Conservation (phyloP, 2,888 invertebrate species). For the Cephus runcator region DNA sequence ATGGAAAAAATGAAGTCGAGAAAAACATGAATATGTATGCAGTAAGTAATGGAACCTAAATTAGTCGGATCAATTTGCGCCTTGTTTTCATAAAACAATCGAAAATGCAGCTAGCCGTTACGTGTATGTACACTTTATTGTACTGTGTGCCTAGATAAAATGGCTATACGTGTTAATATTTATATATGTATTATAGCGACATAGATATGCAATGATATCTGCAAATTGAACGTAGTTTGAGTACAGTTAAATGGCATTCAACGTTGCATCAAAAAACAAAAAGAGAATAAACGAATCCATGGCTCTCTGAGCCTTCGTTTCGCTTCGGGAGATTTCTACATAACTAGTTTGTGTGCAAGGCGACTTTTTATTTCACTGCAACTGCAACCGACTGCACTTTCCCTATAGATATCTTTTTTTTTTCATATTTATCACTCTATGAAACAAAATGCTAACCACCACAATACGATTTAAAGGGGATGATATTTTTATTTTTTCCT, state of each 20-base stretch:
- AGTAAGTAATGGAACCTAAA: no score
- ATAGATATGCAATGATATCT: not conserved
- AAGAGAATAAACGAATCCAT: not conserved
- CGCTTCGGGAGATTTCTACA: not conserved
- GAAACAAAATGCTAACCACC: no score
- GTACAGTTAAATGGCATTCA: not conserved
- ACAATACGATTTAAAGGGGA: no score
- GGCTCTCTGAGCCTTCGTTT: not conserved
- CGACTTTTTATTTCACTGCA: not conserved
- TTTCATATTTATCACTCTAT: no score
- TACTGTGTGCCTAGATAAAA: not conserved
- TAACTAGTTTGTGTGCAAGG: not conserved
- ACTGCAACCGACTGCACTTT: no score
- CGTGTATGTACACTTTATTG: not conserved
- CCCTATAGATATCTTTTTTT: no score
- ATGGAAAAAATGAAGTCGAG: no score
- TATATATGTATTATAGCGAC: not conserved
- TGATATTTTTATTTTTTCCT: no score
- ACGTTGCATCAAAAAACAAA: not conserved
- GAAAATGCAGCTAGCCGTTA: not conserved
- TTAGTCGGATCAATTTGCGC: not conserved
- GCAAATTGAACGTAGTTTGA: not conserved
- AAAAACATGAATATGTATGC: no score
- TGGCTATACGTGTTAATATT: not conserved
- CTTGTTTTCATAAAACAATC: not conserved